Evolutionary conservation across 1,140 invertebrate genomes (phyloP).

Genomic region (Babylonia areolata): DNA sequence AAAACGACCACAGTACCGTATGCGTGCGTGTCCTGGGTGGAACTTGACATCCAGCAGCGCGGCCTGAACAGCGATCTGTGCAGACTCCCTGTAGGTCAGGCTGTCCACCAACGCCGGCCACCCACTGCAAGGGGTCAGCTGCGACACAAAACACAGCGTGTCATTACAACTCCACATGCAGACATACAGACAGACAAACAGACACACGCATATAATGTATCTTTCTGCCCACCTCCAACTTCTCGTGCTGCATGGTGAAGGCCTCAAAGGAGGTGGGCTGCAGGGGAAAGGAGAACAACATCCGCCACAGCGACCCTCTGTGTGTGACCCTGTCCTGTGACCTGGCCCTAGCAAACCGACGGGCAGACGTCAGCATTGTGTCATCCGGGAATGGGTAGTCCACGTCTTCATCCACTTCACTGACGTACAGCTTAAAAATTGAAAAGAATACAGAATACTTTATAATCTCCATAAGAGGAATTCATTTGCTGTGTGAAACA

Average conservation of each 20-base stretch:
- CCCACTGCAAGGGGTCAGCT: conserved; percentile 16
- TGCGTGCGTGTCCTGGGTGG: background rate
- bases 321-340: background rate
- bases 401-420: background rate
- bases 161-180: too few species aligned
- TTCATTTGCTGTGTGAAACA: too few species aligned
- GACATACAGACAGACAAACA: background rate
- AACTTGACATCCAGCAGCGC: background rate
- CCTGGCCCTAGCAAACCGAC: background rate
- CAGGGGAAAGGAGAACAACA: conserved; percentile 25
- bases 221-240: conserved; percentile 2
- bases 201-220: too few species aligned
- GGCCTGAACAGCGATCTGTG: conserved; percentile 15
- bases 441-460: too few species aligned
- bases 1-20: background rate
- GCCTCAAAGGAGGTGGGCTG: conserved; percentile 9
- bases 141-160: too few species aligned
- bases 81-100: conserved; percentile 17
- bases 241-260: background rate
- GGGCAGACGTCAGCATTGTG: background rate
- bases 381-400: conserved; percentile 13
- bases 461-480: too few species aligned
- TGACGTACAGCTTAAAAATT: background rate
- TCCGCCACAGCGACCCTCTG: background rate
- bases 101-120: conserved; percentile 18